Evolutionary conservation across 2,797 vertebrate species (phyloP).

Genomic region (Alca torda): DNA sequence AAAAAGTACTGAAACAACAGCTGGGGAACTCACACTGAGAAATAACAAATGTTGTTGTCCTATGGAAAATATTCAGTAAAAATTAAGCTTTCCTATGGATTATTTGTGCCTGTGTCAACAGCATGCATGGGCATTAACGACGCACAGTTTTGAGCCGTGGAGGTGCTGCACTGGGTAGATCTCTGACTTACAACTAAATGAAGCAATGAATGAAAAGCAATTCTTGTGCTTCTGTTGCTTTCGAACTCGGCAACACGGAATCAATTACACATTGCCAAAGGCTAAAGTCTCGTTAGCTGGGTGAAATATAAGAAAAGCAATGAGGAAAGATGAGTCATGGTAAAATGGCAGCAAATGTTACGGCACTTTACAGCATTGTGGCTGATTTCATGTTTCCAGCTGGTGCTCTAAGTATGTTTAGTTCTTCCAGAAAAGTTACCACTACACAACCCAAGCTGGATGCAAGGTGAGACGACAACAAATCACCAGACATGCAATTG

Average conservation of each 20-base stretch:
- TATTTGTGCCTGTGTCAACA: not conserved
- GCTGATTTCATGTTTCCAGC: not conserved
- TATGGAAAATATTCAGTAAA: not conserved
- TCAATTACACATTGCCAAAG: not conserved
- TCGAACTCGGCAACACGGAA: not conserved
- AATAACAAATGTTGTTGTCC: rapidly evolving
- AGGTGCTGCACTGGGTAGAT: not conserved
- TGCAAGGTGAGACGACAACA: not conserved
- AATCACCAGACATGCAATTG: not conserved
- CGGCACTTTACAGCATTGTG: rapidly evolving
- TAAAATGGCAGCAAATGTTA: not conserved
- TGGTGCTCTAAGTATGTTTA: not conserved
- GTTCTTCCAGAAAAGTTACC: not conserved
- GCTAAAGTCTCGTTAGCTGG: not conserved
- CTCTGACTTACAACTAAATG: not conserved
- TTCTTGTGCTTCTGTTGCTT: not conserved
- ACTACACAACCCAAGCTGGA: not conserved
- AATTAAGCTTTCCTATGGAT: not conserved
- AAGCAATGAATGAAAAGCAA: not conserved
- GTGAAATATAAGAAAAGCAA: not conserved
- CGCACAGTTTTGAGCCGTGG: not conserved
- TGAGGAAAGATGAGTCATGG: not conserved
- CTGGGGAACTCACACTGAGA: not conserved
- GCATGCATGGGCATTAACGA: not conserved
- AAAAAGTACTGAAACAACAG: not conserved